phyloP scores from a whole-genome alignment of 2,797 vertebrate species.

The Erethizon dorsatum region DNA sequence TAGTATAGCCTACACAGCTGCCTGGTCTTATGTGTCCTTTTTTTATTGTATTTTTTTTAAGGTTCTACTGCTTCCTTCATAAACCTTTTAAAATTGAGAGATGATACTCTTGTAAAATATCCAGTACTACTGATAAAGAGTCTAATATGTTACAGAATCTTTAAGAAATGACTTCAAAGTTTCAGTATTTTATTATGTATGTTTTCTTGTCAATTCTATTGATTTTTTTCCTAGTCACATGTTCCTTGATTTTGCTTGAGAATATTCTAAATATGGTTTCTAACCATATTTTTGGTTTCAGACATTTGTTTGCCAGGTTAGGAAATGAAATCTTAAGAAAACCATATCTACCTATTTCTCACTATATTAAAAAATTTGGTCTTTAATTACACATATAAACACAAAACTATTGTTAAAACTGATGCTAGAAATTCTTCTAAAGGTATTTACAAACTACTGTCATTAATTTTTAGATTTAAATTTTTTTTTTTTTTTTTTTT shows the following conservation, averaged over 20 bases:
- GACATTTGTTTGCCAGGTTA: constrained; percentile 46
- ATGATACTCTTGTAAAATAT: constrained; percentile 23
- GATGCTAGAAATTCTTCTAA: constrained; percentile 25
- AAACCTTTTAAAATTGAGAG: constrained; percentile 51
- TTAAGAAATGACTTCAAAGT: constrained; percentile 42
- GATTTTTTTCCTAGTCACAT: constrained; percentile 23
- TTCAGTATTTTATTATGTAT: constrained; percentile 27
- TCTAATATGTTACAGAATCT: constrained; percentile 69
- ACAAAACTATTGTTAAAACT: constrained; percentile 52
- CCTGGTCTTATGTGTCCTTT: background rate
- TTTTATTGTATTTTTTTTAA: background rate
- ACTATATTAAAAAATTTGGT: constrained; percentile 20
- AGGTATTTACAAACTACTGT: constrained; percentile 36
- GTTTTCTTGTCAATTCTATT: constrained; percentile 28
- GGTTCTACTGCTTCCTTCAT: background rate
- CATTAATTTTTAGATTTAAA: constrained; percentile 62
- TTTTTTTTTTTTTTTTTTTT: background rate
- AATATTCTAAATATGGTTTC: constrained; percentile 2
- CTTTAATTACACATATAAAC: background rate
- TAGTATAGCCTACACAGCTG: background rate
- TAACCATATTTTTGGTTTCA: constrained; percentile 1
- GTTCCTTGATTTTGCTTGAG: constrained; percentile 42
- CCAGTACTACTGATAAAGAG: background rate
- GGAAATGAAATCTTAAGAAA: constrained; percentile 42
- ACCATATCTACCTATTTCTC: constrained; percentile 26